Evolutionary conservation across 2,113 vertebrate species (phyloP).

Genomic region (Mesitornis unicolor): DNA sequence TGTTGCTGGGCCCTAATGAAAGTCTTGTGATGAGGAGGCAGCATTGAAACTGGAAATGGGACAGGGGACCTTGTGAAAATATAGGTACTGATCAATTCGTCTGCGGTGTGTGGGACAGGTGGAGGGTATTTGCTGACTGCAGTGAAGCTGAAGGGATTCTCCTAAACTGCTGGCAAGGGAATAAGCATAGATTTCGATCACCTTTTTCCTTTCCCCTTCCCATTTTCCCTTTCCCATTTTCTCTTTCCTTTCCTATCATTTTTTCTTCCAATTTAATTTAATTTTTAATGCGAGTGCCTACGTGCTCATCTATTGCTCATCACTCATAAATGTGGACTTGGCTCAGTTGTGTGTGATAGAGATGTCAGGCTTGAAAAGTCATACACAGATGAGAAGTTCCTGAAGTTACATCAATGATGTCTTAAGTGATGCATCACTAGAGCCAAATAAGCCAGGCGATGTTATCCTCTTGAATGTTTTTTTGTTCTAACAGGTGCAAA

Average conservation of each 20-base stretch:
- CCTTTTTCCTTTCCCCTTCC: not conserved
- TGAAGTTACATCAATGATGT: not conserved
- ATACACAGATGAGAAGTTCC: not conserved
- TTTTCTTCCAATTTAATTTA: not conserved
- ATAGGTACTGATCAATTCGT: not conserved
- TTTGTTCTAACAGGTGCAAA: not conserved
- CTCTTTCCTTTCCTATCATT: not conserved
- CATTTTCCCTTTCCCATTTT: not conserved
- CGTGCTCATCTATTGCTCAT: not conserved
- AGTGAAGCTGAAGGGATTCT: not conserved
- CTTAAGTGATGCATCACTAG: not conserved
- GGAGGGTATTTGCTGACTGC: not conserved
- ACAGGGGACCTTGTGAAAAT: not conserved
- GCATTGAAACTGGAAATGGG: not conserved
- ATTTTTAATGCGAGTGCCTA: not conserved
- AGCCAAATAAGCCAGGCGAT: not conserved
- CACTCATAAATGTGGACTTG: not conserved
- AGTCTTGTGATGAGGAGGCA: not conserved
- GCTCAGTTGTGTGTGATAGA: not conserved
- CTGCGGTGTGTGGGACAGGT: not conserved
- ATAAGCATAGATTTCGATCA: not conserved
- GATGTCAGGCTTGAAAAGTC: not conserved
- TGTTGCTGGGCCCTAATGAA: not conserved
- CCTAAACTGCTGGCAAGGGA: not conserved
- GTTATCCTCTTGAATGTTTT: not conserved